Evolutionary conservation across 2,113 vertebrate species (phyloP).

Genomic region (Felis catus): F.catus_Fca126_mat1.0 CM031411.1:86037501-86038000

Average conservation of each 20-base stretch:
- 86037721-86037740: conserved; percentile 84
- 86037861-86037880: neutral
- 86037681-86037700: conserved; percentile 55
- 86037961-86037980: neutral
- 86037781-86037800: conserved; percentile 82
- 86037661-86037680: neutral
- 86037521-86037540: neutral
- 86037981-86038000: neutral
- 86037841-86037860: neutral
- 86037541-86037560: neutral
- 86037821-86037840: conserved; percentile 92
- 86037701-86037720: conserved; percentile 32
- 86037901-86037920: neutral
- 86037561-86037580: neutral
- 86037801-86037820: conserved; percentile 93
- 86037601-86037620: too few species aligned
- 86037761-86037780: conserved; percentile 91
- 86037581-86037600: neutral
- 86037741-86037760: conserved; percentile 89
- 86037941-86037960: neutral
- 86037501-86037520: neutral
- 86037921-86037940: neutral
- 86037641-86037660: neutral
- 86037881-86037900: neutral
- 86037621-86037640: neutral